Conservation (phyloP, 1,140 invertebrate genomes). For the Leptinotarsa undecemlineata region DNA sequence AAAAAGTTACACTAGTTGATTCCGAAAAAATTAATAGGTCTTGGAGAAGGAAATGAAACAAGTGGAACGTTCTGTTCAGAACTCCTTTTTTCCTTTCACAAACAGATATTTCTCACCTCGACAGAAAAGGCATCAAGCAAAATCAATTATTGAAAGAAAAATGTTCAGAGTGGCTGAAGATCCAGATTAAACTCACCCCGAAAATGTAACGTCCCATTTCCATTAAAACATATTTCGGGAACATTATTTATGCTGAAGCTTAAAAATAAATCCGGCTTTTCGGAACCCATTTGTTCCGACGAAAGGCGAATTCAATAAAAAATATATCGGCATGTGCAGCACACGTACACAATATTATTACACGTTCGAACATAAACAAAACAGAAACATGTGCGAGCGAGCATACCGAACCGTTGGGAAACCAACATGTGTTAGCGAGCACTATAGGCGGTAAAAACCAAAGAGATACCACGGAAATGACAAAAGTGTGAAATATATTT, state of each 20-base stretch:
- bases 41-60: too few relatives aligned
- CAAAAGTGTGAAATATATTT: conserved; percentile 23
- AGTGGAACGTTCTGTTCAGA: too few relatives aligned
- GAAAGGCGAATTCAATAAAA: not conserved
- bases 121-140: too few relatives aligned
- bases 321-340: conserved; percentile 14
- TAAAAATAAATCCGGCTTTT: conserved; percentile 7
- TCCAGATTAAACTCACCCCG: not conserved
- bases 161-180: not conserved
- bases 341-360: conserved; percentile 24
- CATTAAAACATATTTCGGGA: not conserved
- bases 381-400: conserved; percentile 20
- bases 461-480: conserved; percentile 15
- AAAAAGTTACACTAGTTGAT: too few relatives aligned
- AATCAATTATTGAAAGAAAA: not conserved
- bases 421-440: conserved; percentile 14
- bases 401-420: conserved; percentile 13
- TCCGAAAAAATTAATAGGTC: too few relatives aligned
- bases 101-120: too few relatives aligned
- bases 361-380: conserved; percentile 24
- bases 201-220: not conserved
- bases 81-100: too few relatives aligned
- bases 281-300: conserved; percentile 1
- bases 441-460: conserved; percentile 15
- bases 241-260: not conserved